A percentile compares a stretch with the other conserved stretches of the same genome.
Conservation (phyloP, 2,888 invertebrate genomes). For the Chrysomela aeneicollis region DNA sequence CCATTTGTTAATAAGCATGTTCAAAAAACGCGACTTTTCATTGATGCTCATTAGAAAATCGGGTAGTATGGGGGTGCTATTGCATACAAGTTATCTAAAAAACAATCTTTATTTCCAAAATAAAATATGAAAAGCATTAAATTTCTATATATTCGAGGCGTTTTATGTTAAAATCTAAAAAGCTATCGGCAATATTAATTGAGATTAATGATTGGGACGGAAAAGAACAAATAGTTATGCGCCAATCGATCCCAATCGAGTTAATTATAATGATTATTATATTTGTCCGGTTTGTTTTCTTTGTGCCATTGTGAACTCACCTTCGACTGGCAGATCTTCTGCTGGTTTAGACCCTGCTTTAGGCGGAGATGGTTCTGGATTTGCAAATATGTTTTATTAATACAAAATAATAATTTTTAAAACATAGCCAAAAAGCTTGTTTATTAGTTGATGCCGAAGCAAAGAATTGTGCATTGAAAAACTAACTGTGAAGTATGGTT, state of each 20-base stretch:
- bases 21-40: background rate
- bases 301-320: conserved; percentile 38
- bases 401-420: conserved; percentile 7
- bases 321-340: conserved; percentile 40
- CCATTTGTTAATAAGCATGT: conserved; percentile 30
- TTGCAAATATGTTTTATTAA: conserved; percentile 29
- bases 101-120: conserved; percentile 33
- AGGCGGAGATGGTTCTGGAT: conserved; percentile 42
- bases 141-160: conserved; percentile 14
- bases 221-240: conserved; percentile 12
- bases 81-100: conserved; percentile 32
- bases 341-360: conserved; percentile 53
- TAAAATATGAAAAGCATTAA: conserved; percentile 27
- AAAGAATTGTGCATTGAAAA: background rate
- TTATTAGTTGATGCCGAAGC: background rate
- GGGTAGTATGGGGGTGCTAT: conserved; percentile 26
- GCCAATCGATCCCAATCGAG: conserved; percentile 30
- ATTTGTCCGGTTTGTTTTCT: conserved; percentile 31
- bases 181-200: conserved; percentile 31
- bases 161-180: conserved; percentile 23
- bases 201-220: conserved; percentile 13
- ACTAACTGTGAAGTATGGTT: background rate
- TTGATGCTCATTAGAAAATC: background rate
- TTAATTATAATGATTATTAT: conserved; percentile 32
- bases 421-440: background rate